These are phyloP conservation scores for Pseudochirops cupreus DNA, from an alignment of 2,797 vertebrate genomes.

Conservation along the genomic window DNA sequence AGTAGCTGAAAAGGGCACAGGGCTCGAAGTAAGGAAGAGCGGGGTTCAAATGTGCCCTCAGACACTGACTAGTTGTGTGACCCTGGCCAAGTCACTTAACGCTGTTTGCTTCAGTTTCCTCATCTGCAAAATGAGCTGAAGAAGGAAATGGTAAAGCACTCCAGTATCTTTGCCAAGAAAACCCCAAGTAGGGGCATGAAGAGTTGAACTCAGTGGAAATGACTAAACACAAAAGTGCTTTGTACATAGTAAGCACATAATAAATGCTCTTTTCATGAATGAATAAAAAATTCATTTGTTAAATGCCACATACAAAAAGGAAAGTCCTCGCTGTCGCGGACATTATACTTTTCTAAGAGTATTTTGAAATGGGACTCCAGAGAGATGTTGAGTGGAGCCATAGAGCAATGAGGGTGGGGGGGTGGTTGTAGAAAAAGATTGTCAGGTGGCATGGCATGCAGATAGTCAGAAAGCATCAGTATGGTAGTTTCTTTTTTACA, in stretches of 20 bases:
- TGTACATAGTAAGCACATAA: background rate
- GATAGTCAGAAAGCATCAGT: background rate
- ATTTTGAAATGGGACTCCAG: background rate
- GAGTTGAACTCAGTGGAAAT: background rate
- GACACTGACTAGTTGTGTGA: background rate
- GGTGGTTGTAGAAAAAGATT: background rate
- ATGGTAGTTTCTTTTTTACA: background rate
- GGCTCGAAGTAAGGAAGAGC: background rate
- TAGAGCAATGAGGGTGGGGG: background rate
- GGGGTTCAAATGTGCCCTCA: too few species aligned
- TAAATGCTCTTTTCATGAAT: background rate
- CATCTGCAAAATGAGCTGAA: background rate
- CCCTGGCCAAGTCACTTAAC: background rate
- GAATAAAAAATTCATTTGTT: background rate
- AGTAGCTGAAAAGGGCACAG: background rate
- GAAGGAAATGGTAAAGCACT: background rate
- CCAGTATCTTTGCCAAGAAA: background rate
- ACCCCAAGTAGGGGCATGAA: background rate
- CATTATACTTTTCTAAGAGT: background rate
- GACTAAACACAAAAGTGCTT: background rate
- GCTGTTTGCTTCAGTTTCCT: background rate
- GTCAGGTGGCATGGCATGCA: background rate
- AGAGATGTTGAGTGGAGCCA: background rate
- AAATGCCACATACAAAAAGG: background rate
- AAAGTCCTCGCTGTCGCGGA: background rate